Evolutionary conservation across 2,797 vertebrate species (phyloP), one percentile per base, ranked within the genome.

Genomic region (Triplophysa bombifrons): DNA sequence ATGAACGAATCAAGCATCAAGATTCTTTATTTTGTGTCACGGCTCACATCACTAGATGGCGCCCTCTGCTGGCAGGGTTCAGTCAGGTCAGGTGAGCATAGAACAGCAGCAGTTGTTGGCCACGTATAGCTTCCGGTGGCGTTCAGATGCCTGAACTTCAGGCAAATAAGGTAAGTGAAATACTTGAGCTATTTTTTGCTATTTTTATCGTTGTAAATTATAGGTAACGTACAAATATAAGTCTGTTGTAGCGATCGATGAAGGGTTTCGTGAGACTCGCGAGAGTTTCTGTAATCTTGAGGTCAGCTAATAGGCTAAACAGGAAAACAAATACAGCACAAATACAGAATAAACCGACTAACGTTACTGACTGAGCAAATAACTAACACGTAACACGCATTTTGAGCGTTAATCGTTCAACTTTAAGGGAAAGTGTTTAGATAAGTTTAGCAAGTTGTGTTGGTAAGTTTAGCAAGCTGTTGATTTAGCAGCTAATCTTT

Each of bases 71-170:
- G 68, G 20, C 6, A 41, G 3, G 20, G 22, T 11, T 73, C 22
- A 22, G 61, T 58, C 61, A 19, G 68, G 61, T 58, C 61, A 19
- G 68, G 20, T 55, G 50, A 9, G 48, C 30, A 3, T 2, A 3
- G 27, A n/a, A 20, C 51, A 41, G 58, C 16, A 22, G 14, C 5
- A 38, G 34, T 38, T 38, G 34, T 7, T 46, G 25, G 56, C 65
- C 77, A 72, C 69, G 61, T 73, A 58, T n/a, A 12, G 60, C 60
- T 80, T 80, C 77, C 77, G 77, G 77, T 79, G 12, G 19, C 69
- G 34, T 10, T 46, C 77, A 56, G 70, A 80, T 80, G 77, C 61
- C 61, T 66, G 77, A 58, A 41, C 19, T 34, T 79, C 69, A 48
- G 69, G 17, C 75, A 9, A 12, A 30, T 4, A 60, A 50, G 75